Base-by-base conservation (phyloP, 2,797 vertebrate species). In the Propithecus deckenii region DNA sequence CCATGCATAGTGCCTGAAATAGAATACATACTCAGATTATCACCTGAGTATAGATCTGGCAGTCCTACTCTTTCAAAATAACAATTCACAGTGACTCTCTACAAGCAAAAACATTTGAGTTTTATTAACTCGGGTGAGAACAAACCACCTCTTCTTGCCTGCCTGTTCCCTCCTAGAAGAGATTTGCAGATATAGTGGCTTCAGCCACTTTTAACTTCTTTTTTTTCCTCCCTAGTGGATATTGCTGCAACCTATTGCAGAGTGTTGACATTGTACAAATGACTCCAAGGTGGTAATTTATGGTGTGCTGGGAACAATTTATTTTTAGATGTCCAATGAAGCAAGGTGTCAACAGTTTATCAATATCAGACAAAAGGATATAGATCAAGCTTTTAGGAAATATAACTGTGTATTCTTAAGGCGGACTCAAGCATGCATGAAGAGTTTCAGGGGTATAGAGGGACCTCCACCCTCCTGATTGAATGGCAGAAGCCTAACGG, bases 341-440 rank as follows among this genome's bases (percentile, higher is more conserved):
- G 97, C 87, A 95, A 95, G 67, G 59, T 95, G 79, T 96, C 93
- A 97, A 97, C 93, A 85, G 74, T 96, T 97, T 98, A 96, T 97
- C 87, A 94, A 95, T 94, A 95, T 94, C 74, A 81, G 41, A 96
- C 84, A 95, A 88, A 93, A 85, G 48, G 41, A 95, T 97, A 93
- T 72, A 94, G 86, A 95, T 86, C 61, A 94, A 80, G 46, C 43
- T 96, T 95, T 91, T 79, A 88, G 72, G 78, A 96, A 94, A 93
- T 80, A 74, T 3, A 88, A 57, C 50, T 95, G 32, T 79, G 72
- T 92, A 76, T 95, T 94, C 63, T 76, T 52, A 88, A 46, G 81
- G 86, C 32, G 30, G 76, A 93, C 20, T 35, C 14, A 23, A 48
- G 38, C 41, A 86, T 35, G 12, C 41, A 69, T 41, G 46, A 92